Conservation (phyloP, 1,140 invertebrate genomes). For the Rhyacophila brunnea region DNA sequence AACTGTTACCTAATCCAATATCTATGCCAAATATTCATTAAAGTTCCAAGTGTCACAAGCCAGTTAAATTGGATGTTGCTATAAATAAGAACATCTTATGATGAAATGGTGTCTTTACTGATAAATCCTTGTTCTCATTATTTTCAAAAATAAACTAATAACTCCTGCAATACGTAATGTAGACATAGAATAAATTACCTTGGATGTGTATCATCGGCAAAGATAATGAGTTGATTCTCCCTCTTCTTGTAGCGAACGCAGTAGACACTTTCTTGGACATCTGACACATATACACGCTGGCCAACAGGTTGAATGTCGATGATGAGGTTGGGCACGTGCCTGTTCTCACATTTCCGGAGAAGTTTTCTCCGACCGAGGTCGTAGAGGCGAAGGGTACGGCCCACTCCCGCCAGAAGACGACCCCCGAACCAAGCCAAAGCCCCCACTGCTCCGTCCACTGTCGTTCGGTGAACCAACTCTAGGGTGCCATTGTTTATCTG, state of each 20-base stretch:
- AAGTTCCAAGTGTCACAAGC: no score
- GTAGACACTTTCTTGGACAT: slow-evolving; percentile 97
- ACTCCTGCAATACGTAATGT: no score
- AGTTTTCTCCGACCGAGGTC: slow-evolving; percentile 97
- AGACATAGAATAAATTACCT: no score
- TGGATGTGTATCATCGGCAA: slow-evolving; percentile 97
- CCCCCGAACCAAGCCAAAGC: slow-evolving; percentile 92
- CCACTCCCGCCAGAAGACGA: slow-evolving; percentile 87
- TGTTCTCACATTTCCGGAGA: slow-evolving; percentile 97
- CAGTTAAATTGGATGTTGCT: no score
- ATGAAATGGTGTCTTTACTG: no score
- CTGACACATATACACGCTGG: slow-evolving; percentile 90
- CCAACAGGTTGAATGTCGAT: slow-evolving; percentile 92
- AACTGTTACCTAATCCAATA: no score
- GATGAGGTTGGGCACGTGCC: slow-evolving; percentile 95
- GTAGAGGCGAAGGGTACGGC: slow-evolving; percentile 88
- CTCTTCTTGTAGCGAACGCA: slow-evolving; percentile 93
- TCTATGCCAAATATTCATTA: no score
- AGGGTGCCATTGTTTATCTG: slow-evolving; percentile 52
- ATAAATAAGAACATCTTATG: no score
- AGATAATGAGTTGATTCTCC: slow-evolving; percentile 97
- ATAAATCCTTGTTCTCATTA: no score
- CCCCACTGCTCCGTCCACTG: slow-evolving; percentile 90
- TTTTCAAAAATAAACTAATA: no score
- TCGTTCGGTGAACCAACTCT: slow-evolving; percentile 91